A percentile compares a stretch with the other conserved stretches of the same genome.
Evolutionary conservation across 2,888 invertebrate genomes (phyloP).

Genomic region (Andrena marginata): DNA sequence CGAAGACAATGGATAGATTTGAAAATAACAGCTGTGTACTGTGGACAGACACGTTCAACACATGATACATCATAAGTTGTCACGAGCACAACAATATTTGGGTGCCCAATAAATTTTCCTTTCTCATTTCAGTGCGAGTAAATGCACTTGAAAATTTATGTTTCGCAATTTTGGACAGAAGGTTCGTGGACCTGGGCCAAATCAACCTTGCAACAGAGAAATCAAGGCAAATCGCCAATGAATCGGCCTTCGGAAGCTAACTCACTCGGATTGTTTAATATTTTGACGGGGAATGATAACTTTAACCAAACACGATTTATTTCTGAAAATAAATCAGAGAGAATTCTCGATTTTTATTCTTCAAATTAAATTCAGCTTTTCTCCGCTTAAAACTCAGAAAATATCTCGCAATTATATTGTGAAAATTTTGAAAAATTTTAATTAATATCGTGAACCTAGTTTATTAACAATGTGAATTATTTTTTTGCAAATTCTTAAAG

Average conservation of each 20-base stretch:
- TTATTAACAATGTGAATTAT: background rate
- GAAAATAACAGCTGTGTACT: slow-evolving; percentile 1
- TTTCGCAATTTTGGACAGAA: slow-evolving; percentile 60
- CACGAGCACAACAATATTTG: slow-evolving; percentile 36
- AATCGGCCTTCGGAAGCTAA: slow-evolving; percentile 55
- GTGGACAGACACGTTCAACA: slow-evolving; percentile 15
- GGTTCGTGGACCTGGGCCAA: slow-evolving; percentile 47
- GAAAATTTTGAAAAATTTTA: background rate
- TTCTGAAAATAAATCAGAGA: slow-evolving; percentile 35
- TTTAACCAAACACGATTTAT: slow-evolving; percentile 26
- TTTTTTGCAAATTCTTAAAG: background rate
- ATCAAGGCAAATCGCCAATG: slow-evolving; percentile 67
- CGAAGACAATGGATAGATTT: background rate
- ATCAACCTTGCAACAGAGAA: slow-evolving; percentile 52
- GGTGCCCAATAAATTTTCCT: slow-evolving; percentile 38
- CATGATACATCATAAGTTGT: slow-evolving; percentile 29
- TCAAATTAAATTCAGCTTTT: too few relatives aligned
- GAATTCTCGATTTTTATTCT: too few relatives aligned
- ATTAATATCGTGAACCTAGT: background rate
- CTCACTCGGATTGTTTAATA: slow-evolving; percentile 54
- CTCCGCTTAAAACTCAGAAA: background rate
- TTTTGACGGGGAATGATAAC: slow-evolving; percentile 45
- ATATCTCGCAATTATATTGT: background rate
- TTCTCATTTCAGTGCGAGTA: slow-evolving; percentile 30
- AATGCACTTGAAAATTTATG: slow-evolving; percentile 62